phyloP scores from a whole-genome alignment of 2,888 invertebrate species.

The Sarcophaga carnaria region DNA sequence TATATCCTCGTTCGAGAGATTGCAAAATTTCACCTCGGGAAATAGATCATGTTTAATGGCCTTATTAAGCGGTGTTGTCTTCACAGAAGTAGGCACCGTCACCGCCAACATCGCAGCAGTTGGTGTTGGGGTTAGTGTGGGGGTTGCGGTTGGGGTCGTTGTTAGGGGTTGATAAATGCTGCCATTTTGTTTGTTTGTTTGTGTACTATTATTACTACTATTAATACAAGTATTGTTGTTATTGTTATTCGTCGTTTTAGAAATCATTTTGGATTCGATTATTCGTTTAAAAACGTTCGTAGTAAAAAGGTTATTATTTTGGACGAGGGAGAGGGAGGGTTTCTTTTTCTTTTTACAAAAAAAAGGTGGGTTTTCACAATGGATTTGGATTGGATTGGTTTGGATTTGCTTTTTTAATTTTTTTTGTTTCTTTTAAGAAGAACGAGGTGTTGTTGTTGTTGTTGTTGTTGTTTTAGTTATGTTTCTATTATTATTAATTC shows the following conservation, averaged over 20 bases:
- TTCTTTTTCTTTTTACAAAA: not conserved
- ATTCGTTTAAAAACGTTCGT: not conserved
- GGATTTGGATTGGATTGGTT: not conserved
- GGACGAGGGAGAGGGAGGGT: not conserved
- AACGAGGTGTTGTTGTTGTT: constrained; percentile 24
- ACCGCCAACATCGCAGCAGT: constrained; percentile 56
- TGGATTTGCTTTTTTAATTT: not conserved
- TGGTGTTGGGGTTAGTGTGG: constrained; percentile 29
- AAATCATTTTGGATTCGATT: constrained; percentile 58
- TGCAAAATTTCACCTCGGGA: constrained; percentile 81
- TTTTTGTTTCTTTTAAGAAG: not conserved
- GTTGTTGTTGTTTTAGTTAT: constrained; percentile 17
- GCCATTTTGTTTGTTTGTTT: constrained; percentile 71
- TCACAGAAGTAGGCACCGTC: constrained; percentile 69
- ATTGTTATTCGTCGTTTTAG: constrained; percentile 41
- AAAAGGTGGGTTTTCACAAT: constrained; percentile 44
- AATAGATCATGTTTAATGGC: constrained; percentile 79
- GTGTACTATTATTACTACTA: constrained; percentile 44
- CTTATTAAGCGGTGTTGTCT: constrained; percentile 76
- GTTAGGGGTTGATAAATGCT: constrained; percentile 71
- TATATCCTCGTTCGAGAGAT: constrained; percentile 77
- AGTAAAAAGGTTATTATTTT: not conserved
- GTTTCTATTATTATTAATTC: constrained; percentile 3
- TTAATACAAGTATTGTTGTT: constrained; percentile 2
- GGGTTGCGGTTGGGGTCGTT: constrained; percentile 26